Evolutionary conservation across 1,140 invertebrate genomes (phyloP), one percentile per base, ranked within the genome.

Genomic region (Bombus waltoni): DNA sequence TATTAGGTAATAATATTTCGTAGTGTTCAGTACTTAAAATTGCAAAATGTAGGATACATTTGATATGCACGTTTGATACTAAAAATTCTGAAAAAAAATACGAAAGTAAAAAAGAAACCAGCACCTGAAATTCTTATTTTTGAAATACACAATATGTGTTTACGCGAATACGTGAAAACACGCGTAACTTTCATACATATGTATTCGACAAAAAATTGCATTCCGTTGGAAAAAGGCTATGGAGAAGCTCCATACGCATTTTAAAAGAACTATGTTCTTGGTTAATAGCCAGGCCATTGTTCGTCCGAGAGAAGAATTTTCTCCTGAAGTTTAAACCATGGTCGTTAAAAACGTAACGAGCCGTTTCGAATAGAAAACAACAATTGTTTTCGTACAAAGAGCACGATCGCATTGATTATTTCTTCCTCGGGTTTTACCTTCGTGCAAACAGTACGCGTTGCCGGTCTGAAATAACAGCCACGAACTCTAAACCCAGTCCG

Each of bases 321-420:
- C 53, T 77, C 10, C 35, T 10, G 8, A 59, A 18, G 35, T 62
- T 62, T 5, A 40, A 77, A 62, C 47, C 10, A 1, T 3, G n/a
- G 42, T 35, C 18, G 76, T 66, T 65, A 22, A 65, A 44, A 65
- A 32, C 32, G 11, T 35, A 35, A 75, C 44, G 44, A 35, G 8
- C 32, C 42, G 44, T 35, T 32, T 25, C 38, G 18, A 65, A 32
- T 22, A 32, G 8, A 15, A 42, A 66, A 44, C 40, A 65, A 44
- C 40, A 65, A 66, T 42, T 79, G 76, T 79, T 79, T 79, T 38
- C 35, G 28, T 22, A 25, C 22, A 79, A 44, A 42, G 40, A 66
- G 76, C 76, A 79, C 76, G 76, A 42, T 44, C 59, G 76, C 38
- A 9, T 66, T 42, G 59, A 65, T 44, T 79, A 79, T 79, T 79